A percentile compares a stretch with the other conserved stretches of the same genome.
phyloP scores from a whole-genome alignment of 1,140 invertebrate species.

The Steinernema khuongi region DNA sequence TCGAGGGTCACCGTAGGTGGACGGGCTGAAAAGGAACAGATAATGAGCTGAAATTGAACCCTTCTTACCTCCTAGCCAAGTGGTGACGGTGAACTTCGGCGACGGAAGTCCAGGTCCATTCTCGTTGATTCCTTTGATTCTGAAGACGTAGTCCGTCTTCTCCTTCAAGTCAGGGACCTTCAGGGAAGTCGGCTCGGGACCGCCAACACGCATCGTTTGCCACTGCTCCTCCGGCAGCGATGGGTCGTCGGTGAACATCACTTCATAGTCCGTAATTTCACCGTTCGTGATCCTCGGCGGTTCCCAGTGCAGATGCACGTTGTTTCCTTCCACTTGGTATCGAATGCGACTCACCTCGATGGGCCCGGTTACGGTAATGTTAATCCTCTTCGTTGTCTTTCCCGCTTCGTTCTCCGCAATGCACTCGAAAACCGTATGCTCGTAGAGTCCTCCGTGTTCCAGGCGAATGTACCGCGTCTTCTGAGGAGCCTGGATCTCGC shows the following conservation, averaged over 20 bases:
- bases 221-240: slow-evolving; percentile 50
- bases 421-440: slow-evolving; percentile 52
- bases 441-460: slow-evolving; percentile 50
- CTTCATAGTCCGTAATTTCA: slow-evolving; percentile 55
- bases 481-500: slow-evolving; percentile 43
- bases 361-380: slow-evolving; percentile 45
- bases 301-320: slow-evolving; percentile 52
- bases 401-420: slow-evolving; percentile 58
- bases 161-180: slow-evolving; percentile 45
- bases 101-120: slow-evolving; percentile 51
- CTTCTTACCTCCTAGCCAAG: slow-evolving; percentile 45
- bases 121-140: slow-evolving; percentile 48
- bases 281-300: slow-evolving; percentile 53
- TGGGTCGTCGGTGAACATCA: slow-evolving; percentile 54
- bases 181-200: slow-evolving; percentile 37
- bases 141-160: slow-evolving; percentile 48
- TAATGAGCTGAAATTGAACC: neutral
- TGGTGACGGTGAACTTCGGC: slow-evolving; percentile 48
- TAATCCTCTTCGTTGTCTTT: slow-evolving; percentile 43
- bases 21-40: slow-evolving; percentile 43
- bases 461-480: slow-evolving; percentile 49
- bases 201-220: slow-evolving; percentile 38
- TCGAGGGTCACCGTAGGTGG: slow-evolving; percentile 41
- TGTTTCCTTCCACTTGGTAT: slow-evolving; percentile 54
- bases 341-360: slow-evolving; percentile 43